phyloP scores from a whole-genome alignment of 2,797 vertebrate species.

The Otus scops region DNA sequence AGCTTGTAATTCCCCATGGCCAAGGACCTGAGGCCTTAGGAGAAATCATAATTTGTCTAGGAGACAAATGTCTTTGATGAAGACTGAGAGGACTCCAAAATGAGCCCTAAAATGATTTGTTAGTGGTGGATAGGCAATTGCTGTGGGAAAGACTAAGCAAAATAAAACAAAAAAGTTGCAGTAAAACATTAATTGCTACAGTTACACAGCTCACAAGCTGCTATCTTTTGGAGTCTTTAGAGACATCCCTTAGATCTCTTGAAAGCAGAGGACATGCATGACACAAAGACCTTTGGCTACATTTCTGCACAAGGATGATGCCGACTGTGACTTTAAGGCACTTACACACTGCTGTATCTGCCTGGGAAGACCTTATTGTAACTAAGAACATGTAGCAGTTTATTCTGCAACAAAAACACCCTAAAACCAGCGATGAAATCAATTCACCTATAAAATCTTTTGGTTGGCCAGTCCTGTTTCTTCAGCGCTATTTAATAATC shows the following conservation, averaged over 20 bases:
- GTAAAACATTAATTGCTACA: not conserved
- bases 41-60: not conserved
- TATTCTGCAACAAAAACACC: not conserved
- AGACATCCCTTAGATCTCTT: not conserved
- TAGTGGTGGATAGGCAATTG: not conserved
- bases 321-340: not conserved
- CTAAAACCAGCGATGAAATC: not conserved
- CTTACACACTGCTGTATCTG: not conserved
- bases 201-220: not conserved
- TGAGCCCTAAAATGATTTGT: not conserved
- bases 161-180: not conserved
- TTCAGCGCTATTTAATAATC: not conserved
- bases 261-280: not conserved
- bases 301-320: not conserved
- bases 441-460: not conserved
- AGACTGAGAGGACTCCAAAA: not conserved
- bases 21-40: not conserved
- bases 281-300: not conserved
- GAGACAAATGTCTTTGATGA: not conserved
- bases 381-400: not conserved
- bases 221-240: not conserved
- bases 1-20: not conserved
- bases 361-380: not conserved
- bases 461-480: not conserved
- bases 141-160: not conserved